These are phyloP conservation scores for Dicerorhinus sumatrensis DNA, from an alignment of 2,113 vertebrate species.

Conservation along the genomic window DNA sequence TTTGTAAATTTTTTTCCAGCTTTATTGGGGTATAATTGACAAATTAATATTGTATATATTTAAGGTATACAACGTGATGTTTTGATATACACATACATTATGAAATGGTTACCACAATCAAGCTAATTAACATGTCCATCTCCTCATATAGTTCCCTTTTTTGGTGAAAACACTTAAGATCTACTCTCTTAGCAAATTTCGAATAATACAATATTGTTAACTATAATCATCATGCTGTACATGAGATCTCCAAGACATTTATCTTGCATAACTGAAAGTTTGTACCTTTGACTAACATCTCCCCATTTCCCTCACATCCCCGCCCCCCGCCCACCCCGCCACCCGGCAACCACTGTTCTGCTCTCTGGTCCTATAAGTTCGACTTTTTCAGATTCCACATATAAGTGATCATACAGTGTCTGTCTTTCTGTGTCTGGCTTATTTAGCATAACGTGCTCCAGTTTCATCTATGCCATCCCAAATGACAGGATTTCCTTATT, in stretches of 20 bases:
- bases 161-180: background rate
- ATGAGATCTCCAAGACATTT: background rate
- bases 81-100: background rate
- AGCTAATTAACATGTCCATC: background rate
- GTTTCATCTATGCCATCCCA: too few species aligned
- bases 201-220: background rate
- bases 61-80: background rate
- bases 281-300: background rate
- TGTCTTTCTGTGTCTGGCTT: background rate
- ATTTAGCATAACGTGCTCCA: background rate
- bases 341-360: background rate
- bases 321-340: background rate
- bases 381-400: background rate
- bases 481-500: background rate
- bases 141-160: background rate
- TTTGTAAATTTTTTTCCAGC: background rate
- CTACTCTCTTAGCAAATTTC: background rate
- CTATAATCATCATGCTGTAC: background rate
- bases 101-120: background rate
- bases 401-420: background rate
- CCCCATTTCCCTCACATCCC: background rate
- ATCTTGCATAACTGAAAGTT: background rate
- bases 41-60: background rate
- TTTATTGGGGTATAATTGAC: background rate
- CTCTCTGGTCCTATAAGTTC: background rate